phyloP scores from a whole-genome alignment of 2,888 invertebrate genomes.

The Mythimna pallens region DNA sequence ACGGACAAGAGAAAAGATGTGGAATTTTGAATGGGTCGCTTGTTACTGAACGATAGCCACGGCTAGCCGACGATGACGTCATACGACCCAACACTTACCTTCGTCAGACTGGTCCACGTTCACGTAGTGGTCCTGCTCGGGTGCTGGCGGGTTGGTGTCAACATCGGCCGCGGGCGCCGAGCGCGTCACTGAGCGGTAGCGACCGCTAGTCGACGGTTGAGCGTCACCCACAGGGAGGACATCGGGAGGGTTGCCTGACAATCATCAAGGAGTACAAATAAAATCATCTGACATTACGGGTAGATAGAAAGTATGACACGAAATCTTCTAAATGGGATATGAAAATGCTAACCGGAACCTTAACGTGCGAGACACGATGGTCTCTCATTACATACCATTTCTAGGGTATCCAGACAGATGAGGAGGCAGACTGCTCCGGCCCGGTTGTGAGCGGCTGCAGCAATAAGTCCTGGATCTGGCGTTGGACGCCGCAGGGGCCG shows the following conservation, averaged over 20 bases:
- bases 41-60: conserved; percentile 12
- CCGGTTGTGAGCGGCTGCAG: conserved; percentile 36
- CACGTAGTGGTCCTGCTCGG: conserved; percentile 28
- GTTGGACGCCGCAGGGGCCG: conserved; percentile 11
- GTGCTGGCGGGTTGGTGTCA: conserved; percentile 12
- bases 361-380: no score
- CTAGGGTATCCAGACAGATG: conserved; percentile 17
- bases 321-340: no score
- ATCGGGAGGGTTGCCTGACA: conserved; percentile 34
- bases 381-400: conserved; percentile 26
- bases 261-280: background rate
- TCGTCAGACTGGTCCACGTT: conserved; percentile 53
- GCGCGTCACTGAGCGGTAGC: conserved; percentile 19
- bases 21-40: no score
- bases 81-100: background rate
- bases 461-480: conserved; percentile 34
- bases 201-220: conserved; percentile 23
- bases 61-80: conserved; percentile 5
- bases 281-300: no score
- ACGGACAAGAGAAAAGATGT: background rate
- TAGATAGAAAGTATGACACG: no score
- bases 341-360: no score
- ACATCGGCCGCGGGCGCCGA: background rate
- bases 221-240: conserved; percentile 17
- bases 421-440: conserved; percentile 21